These are phyloP conservation scores for Staurois parvus DNA, from an alignment of 2,797 vertebrate species.

Conservation along the genomic window DNA sequence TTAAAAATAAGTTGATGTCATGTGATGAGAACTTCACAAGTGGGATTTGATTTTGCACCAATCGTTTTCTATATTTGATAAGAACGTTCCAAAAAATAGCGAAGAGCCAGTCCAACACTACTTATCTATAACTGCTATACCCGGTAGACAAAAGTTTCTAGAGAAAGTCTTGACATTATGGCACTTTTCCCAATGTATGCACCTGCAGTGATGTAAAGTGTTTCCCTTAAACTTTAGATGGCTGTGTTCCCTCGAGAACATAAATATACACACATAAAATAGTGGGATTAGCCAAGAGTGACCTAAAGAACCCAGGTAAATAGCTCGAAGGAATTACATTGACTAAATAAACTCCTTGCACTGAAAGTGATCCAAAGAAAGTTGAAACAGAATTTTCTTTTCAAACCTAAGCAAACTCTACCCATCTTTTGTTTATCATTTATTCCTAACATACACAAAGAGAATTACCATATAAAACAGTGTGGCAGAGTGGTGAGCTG, in stretches of 20 bases:
- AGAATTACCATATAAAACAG: conserved; percentile 20
- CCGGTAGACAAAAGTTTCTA: not conserved
- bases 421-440: conserved; percentile 29
- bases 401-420: conserved; percentile 47
- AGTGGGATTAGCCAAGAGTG: conserved; percentile 50
- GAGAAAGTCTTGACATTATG: conserved; percentile 20
- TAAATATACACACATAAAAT: conserved; percentile 49
- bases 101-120: not conserved
- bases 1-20: not conserved
- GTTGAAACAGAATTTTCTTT: conserved; percentile 25
- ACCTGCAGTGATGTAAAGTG: conserved; percentile 58
- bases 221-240: conserved; percentile 51
- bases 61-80: not conserved
- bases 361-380: conserved; percentile 48
- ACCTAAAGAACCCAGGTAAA: conserved; percentile 55
- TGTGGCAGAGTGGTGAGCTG: not conserved
- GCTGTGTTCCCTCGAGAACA: conserved; percentile 31
- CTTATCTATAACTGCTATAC: conserved; percentile 13
- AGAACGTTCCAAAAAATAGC: not conserved
- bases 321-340: conserved; percentile 37
- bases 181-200: not conserved
- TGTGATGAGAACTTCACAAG: not conserved
- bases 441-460: conserved; percentile 26
- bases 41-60: not conserved
- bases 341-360: conserved; percentile 26